A percentile compares a stretch with the other conserved stretches of the same genome.
phyloP scores from a whole-genome alignment of 30 jellyfish, hydroid and myxozoan species.

The Clytia hemisphaerica region DNA sequence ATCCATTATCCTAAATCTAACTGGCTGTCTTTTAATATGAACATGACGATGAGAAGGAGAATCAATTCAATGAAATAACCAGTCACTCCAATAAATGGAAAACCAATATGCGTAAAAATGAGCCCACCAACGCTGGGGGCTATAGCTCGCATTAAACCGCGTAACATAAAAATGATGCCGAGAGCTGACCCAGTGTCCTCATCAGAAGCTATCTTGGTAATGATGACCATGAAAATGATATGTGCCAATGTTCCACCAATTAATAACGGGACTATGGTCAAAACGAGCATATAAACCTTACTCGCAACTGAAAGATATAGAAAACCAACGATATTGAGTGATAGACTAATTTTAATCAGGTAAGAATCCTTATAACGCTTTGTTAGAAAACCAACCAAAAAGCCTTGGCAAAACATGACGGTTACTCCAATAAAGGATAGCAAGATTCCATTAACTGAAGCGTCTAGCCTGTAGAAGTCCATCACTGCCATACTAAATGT shows the following conservation, averaged over 20 bases:
- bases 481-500: constrained; percentile 31
- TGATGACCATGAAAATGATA: constrained; percentile 21
- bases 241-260: constrained; percentile 33
- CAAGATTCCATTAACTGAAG: constrained; percentile 15
- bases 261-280: constrained; percentile 16
- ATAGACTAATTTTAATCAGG: constrained; percentile 5
- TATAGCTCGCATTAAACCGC: constrained; percentile 32
- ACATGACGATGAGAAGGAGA: no score
- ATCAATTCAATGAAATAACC: constrained; percentile 29
- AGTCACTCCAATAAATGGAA: constrained; percentile 32
- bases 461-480: constrained; percentile 34
- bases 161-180: constrained; percentile 23
- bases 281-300: neutral
- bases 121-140: constrained; percentile 45
- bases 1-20: no score
- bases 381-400: constrained; percentile 20
- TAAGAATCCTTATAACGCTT: constrained; percentile 11
- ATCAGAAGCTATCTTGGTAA: constrained; percentile 26
- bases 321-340: constrained; percentile 5
- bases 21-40: no score
- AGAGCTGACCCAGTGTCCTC: constrained; percentile 39
- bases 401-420: constrained; percentile 25
- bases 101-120: constrained; percentile 21
- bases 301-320: constrained; percentile 25
- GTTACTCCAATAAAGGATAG: constrained; percentile 20